Percentiles rank a stretch among this genome's conserved stretches.
Evolutionary conservation across 1,140 invertebrate genomes (phyloP).

Genomic region (Macrobrachium rosenbergii): DNA sequence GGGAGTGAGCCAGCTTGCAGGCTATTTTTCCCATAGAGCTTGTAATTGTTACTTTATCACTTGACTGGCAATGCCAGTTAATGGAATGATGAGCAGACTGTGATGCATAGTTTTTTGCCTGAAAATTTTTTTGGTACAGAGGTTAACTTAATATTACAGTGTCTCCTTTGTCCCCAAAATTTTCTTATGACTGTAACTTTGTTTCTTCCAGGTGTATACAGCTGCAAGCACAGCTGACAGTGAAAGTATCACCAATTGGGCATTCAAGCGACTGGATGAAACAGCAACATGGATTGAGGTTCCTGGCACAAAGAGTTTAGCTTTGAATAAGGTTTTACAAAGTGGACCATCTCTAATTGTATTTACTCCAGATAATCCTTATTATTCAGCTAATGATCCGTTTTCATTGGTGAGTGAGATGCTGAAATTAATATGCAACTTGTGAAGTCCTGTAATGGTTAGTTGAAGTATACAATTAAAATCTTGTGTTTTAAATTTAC

Average conservation of each 20-base stretch:
- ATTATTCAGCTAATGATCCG: conserved; percentile 43
- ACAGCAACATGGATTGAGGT: conserved; percentile 39
- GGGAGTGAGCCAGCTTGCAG: too few relatives aligned
- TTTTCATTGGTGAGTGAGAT: conserved; percentile 42
- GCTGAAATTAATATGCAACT: neutral
- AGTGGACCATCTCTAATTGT: conserved; percentile 35
- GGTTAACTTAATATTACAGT: neutral
- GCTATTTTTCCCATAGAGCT: too few relatives aligned
- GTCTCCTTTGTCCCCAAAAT: neutral
- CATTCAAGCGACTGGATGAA: conserved; percentile 40
- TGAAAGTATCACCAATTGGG: conserved; percentile 48
- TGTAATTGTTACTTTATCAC: too few relatives aligned
- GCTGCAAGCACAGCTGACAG: conserved; percentile 31
- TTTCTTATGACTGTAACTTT: neutral
- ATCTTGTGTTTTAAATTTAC: too few relatives aligned
- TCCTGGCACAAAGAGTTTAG: conserved; percentile 40
- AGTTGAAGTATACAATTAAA: too few relatives aligned
- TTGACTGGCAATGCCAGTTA: too few relatives aligned
- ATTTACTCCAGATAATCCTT: conserved; percentile 53
- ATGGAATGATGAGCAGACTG: too few relatives aligned
- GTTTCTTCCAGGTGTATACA: conserved; percentile 26
- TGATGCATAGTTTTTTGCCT: neutral
- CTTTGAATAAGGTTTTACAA: conserved; percentile 18
- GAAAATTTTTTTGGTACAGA: neutral
- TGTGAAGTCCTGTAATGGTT: too few relatives aligned